Percentiles rank a stretch among this genome's conserved stretches.
Evolutionary conservation across 2,113 vertebrate species (phyloP).

Genomic region (Cryptoleucopteryx plumbea): DNA sequence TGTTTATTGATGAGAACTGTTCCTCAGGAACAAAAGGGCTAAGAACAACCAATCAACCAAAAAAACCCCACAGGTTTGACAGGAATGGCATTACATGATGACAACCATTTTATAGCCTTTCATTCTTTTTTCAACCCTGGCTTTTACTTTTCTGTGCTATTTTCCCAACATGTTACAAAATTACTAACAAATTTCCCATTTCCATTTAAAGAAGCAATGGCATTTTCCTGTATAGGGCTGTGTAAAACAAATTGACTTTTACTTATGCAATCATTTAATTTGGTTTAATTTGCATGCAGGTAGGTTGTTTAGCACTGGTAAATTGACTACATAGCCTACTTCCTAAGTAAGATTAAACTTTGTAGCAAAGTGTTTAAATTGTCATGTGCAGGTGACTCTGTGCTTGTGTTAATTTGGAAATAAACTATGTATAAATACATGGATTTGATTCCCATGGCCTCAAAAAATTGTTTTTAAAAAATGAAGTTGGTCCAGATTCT

Average conservation of each 20-base stretch:
- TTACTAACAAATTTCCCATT: background rate
- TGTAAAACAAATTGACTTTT: background rate
- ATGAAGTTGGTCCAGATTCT: background rate
- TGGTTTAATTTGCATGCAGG: background rate
- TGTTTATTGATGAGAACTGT: background rate
- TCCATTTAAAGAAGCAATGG: background rate
- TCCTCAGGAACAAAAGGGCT: background rate
- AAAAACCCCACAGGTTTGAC: background rate
- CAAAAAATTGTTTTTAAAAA: background rate
- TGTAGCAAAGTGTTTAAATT: background rate
- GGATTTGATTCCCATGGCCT: background rate
- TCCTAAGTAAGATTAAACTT: background rate
- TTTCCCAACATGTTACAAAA: background rate
- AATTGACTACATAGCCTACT: background rate
- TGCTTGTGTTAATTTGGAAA: background rate
- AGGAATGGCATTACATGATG: background rate
- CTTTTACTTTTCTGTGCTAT: background rate
- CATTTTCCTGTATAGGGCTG: background rate
- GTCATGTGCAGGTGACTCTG: background rate
- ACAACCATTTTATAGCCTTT: background rate
- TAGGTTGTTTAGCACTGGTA: background rate
- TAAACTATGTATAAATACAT: background rate
- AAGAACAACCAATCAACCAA: background rate
- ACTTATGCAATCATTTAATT: background rate
- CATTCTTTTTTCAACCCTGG: background rate